These are phyloP conservation scores for Stegophylla sp. DNA, from an alignment of 2,888 invertebrate genomes.

Conservation along the genomic window DNA sequence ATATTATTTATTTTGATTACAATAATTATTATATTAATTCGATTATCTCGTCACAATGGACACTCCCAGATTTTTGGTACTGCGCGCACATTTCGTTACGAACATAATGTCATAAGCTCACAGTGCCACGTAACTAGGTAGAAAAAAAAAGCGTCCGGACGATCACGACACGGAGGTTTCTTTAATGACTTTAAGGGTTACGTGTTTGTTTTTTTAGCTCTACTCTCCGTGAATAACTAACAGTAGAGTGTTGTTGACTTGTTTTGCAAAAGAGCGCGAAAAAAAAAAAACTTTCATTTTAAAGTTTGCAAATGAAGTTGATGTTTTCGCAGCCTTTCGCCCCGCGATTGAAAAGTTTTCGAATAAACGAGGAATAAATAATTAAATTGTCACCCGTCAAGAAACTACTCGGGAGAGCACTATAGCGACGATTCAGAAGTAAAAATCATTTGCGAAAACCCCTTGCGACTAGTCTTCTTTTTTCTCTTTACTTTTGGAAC, in stretches of 20 bases:
- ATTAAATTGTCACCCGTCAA: conserved; percentile 49
- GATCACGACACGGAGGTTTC: conserved; percentile 8
- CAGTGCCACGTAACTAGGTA: neutral
- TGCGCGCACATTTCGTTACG: no score
- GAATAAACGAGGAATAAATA: conserved; percentile 55
- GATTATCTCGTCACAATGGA: no score
- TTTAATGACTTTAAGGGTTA: conserved; percentile 37
- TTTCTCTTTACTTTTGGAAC: conserved; percentile 9
- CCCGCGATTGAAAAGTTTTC: conserved; percentile 51
- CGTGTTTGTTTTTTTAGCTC: conserved; percentile 15
- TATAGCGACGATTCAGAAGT: conserved; percentile 7
- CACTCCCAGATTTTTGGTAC: no score
- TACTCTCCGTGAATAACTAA: conserved; percentile 42
- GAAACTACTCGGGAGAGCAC: conserved; percentile 24
- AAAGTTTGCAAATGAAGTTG: conserved; percentile 46
- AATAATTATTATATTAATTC: no score
- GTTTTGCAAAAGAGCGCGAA: conserved; percentile 31
- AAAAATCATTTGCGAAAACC: conserved; percentile 41
- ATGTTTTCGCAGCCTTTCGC: conserved; percentile 38
- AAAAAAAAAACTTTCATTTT: conserved; percentile 40
- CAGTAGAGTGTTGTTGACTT: conserved; percentile 39
- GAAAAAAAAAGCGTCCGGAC: neutral
- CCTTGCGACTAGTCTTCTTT: conserved; percentile 2
- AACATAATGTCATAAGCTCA: neutral
- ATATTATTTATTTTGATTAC: no score